Base-by-base conservation (phyloP, 1,140 invertebrate genomes). In the Meloidogyne chitwoodi region DNA sequence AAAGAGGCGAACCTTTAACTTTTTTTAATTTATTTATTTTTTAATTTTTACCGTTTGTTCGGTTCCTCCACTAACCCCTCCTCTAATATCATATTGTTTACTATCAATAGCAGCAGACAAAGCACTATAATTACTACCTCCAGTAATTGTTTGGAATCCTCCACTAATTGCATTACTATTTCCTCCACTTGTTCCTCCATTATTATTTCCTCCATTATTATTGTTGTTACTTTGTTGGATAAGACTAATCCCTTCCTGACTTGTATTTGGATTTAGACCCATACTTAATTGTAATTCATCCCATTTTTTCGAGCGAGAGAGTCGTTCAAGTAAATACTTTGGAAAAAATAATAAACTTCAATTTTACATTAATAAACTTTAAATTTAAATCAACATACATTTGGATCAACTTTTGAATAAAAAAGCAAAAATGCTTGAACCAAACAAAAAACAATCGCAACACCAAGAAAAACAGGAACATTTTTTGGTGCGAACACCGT, bases 401-500 rank as follows among this genome's bases (percentile, higher is more conserved):
- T 44, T 56, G 71, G 71, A 26, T 73, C 71, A 27, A 73, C 71
- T 63, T 73, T 73, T 61, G 71, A 73, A 64, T 73, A 73, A 22
- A 27, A 73, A 8, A 73, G 71, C 56, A 73, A 34, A n/a, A 73
- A 61, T 29, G 71, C 14, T 64, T 73, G 71, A 8, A 73, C 71
- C 24, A 73, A 63, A 63, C 71, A 73, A 64, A 64, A 73, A 27
- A 73, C 48, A 26, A 73, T 24, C 1, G 71, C 48, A 5, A 73
- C 71, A 31, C 71, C 71, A 26, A 73, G 48, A 31, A 73, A 73
- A 26, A 73, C 71, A 0, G 71, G 71, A 61, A 73, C 71, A 22
- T 73, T 73, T 73, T 73, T 73, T 1, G 71, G 71, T 22, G 71
- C 71, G n/a, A 73, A 73, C 4, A 73, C 71, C 8, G 48, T 73